Evolutionary conservation across 23 tunicate genomes (phyloP).

Genomic region (Halocynthia roretzi): DNA sequence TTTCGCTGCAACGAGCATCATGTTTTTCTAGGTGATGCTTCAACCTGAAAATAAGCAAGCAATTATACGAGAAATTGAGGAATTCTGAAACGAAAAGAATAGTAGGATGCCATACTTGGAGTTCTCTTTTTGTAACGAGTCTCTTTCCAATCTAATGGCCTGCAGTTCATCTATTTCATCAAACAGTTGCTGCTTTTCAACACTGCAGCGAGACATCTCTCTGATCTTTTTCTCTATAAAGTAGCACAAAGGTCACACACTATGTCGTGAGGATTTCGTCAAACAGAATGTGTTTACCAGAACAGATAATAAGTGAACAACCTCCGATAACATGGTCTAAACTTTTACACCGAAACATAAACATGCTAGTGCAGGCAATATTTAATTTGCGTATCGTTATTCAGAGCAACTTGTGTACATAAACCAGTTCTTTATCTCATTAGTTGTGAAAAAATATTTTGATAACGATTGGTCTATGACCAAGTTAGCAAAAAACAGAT

Average conservation of each 20-base stretch:
- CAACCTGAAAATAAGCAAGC: not conserved
- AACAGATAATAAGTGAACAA: too few relatives aligned
- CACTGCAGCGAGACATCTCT: slow-evolving; percentile 11
- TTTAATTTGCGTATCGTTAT: too few relatives aligned
- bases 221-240: slow-evolving; percentile 2
- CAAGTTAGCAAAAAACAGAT: too few relatives aligned
- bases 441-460: too few relatives aligned
- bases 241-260: not conserved
- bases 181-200: slow-evolving; percentile 15
- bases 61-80: not conserved
- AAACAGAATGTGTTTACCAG: too few relatives aligned
- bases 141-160: slow-evolving; percentile 11
- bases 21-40: slow-evolving; percentile 13
- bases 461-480: too few relatives aligned
- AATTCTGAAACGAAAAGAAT: not conserved
- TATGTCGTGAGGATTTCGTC: too few relatives aligned
- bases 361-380: too few relatives aligned
- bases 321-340: too few relatives aligned
- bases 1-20: slow-evolving; percentile 10
- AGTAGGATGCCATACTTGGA: not conserved
- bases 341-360: too few relatives aligned
- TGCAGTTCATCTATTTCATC: slow-evolving; percentile 25
- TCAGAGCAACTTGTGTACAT: too few relatives aligned
- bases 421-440: too few relatives aligned
- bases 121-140: slow-evolving; percentile 10